Conservation (phyloP, 2,113 vertebrate species). For the Benthochromis sp. region DNA sequence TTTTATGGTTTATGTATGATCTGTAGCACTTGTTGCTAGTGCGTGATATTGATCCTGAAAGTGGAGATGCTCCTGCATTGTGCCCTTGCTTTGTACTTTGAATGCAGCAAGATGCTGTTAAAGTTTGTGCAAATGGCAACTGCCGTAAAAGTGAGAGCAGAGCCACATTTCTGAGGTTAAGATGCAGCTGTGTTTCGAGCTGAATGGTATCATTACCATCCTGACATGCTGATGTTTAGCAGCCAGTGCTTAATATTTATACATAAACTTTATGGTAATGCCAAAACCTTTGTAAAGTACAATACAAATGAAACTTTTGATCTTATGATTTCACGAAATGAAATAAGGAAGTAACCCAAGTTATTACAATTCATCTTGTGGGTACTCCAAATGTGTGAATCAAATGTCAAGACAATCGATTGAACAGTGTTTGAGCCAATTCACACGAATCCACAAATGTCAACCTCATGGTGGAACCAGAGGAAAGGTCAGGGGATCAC, state of each 20-base stretch:
- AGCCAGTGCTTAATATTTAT: neutral
- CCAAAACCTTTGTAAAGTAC: neutral
- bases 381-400: neutral
- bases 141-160: neutral
- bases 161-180: neutral
- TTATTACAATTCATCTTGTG: neutral
- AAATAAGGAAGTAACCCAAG: neutral
- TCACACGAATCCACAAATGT: neutral
- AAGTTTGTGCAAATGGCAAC: neutral
- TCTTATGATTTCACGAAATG: neutral
- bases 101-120: neutral
- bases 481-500: neutral
- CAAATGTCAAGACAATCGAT: neutral
- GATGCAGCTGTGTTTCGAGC: neutral
- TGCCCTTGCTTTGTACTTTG: neutral
- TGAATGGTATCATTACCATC: neutral
- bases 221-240: neutral
- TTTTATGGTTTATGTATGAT: neutral
- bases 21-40: neutral
- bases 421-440: neutral
- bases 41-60: neutral
- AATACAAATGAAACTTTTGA: neutral
- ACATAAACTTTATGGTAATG: neutral
- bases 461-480: neutral
- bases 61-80: neutral